Conservation (phyloP, 2,113 vertebrate species). For the Oophaga pumilio region DNA sequence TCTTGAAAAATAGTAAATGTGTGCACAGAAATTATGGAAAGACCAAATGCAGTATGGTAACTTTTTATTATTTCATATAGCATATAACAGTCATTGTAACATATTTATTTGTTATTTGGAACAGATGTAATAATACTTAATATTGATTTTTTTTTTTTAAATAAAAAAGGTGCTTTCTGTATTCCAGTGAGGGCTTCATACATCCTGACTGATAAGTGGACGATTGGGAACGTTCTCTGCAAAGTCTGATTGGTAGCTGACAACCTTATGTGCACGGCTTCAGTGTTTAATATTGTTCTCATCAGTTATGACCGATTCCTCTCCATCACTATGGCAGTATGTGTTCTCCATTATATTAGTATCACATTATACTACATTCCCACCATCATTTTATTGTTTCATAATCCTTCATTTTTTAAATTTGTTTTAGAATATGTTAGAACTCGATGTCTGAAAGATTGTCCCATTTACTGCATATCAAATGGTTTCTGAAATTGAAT, state of each 20-base stretch:
- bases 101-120: too few relatives aligned
- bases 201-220: conserved; percentile 74
- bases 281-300: too few relatives aligned
- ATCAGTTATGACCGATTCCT: conserved; percentile 89
- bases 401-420: neutral
- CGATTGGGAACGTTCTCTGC: conserved; percentile 75
- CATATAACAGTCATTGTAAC: too few relatives aligned
- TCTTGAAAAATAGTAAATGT: too few relatives aligned
- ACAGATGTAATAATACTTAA: too few relatives aligned
- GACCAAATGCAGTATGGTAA: too few relatives aligned
- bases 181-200: conserved; percentile 86
- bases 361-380: neutral
- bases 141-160: neutral
- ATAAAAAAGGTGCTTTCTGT: conserved; percentile 24
- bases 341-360: conserved; percentile 59
- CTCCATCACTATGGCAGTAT: conserved; percentile 88
- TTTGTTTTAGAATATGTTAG: too few relatives aligned
- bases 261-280: conserved; percentile 85
- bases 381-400: neutral
- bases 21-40: too few relatives aligned
- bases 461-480: too few relatives aligned
- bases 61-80: too few relatives aligned
- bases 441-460: too few relatives aligned
- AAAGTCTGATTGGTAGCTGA: conserved; percentile 83
- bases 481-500: too few relatives aligned